Percentiles rank a stretch among this genome's conserved stretches.
Evolutionary conservation across 2,113 vertebrate species (phyloP).

Genomic region (Pogonocichla stellata): DNA sequence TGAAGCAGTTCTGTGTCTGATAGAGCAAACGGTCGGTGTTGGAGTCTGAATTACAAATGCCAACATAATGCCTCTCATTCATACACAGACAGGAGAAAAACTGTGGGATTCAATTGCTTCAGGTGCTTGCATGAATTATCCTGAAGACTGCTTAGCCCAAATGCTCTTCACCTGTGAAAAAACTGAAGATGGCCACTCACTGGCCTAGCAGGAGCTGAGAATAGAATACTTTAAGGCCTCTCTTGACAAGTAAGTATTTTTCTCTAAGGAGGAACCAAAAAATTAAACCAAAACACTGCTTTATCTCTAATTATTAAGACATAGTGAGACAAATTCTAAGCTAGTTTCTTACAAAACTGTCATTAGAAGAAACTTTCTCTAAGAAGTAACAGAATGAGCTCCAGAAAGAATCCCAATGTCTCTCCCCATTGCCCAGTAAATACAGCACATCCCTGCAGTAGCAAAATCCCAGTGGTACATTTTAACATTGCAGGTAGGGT

Average conservation of each 20-base stretch:
- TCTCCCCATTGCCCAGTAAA: neutral
- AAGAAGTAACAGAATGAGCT: neutral
- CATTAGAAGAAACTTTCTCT: neutral
- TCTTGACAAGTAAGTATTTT: neutral
- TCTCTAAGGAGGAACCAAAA: neutral
- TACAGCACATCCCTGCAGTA: neutral
- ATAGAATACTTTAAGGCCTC: neutral
- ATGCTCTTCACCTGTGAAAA: neutral
- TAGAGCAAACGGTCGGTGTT: neutral
- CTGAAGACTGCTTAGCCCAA: neutral
- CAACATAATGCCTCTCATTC: neutral
- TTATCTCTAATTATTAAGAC: neutral
- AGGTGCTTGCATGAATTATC: neutral
- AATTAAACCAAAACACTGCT: neutral
- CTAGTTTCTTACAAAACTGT: neutral
- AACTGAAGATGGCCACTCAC: neutral
- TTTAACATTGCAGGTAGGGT: neutral
- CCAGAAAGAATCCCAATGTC: neutral
- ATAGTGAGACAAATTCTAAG: neutral
- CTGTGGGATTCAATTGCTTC: neutral
- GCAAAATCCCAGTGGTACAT: neutral
- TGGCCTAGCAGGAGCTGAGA: neutral
- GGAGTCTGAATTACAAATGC: neutral
- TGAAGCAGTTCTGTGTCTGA: neutral
- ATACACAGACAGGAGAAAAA: neutral